phyloP scores from a whole-genome alignment of 2,797 vertebrate species.

The Hylomyscus alleni region DNA sequence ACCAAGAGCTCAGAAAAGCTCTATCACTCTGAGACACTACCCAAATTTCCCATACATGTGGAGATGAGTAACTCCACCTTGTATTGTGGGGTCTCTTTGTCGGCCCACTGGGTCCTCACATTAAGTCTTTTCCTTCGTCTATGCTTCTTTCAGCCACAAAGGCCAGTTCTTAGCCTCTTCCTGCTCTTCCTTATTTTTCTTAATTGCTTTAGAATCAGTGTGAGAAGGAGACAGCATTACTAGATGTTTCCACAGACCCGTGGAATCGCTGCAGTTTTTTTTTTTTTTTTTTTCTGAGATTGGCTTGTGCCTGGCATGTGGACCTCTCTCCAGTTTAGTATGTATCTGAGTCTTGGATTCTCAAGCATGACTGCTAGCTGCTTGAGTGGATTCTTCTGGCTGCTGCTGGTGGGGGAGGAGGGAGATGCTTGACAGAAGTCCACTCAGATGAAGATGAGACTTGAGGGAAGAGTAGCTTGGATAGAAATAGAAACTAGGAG shows the following conservation, averaged over 20 bases:
- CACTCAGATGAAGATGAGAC: background rate
- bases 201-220: background rate
- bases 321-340: background rate
- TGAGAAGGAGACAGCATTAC: background rate
- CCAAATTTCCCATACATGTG: background rate
- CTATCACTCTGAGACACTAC: background rate
- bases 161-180: background rate
- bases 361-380: background rate
- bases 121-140: background rate
- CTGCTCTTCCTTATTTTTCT: background rate
- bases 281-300: background rate
- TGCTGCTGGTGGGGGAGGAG: background rate
- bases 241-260: background rate
- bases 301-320: background rate
- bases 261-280: background rate
- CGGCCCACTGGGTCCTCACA: background rate
- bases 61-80: background rate
- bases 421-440: background rate
- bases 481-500: background rate
- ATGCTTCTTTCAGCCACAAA: background rate
- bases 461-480: conserved; percentile 40
- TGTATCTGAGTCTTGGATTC: background rate
- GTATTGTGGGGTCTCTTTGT: background rate
- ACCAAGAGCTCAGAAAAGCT: background rate
- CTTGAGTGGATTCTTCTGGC: background rate